phyloP scores from a whole-genome alignment of 2,797 vertebrate genomes.

The Myotis daubentonii region DNA sequence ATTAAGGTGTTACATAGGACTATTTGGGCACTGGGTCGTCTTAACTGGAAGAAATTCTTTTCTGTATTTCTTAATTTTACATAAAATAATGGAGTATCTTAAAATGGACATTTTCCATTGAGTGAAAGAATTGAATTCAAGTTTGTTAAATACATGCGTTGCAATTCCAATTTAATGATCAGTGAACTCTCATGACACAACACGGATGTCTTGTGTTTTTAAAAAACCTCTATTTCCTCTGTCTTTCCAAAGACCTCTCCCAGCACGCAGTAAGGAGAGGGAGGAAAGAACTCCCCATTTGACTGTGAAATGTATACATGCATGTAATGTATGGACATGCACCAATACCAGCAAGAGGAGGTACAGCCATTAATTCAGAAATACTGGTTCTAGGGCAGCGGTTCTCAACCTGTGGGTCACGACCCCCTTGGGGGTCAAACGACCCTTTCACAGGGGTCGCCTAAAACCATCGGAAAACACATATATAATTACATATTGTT shows the following conservation, averaged over 20 bases:
- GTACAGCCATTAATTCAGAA: neutral
- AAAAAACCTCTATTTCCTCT: neutral
- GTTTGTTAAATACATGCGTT: neutral
- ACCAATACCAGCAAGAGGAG: neutral
- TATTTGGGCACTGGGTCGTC: neutral
- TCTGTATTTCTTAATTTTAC: neutral
- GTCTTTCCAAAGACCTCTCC: neutral
- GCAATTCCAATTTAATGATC: neutral
- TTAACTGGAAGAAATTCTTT: neutral
- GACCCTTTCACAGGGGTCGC: too few relatives aligned
- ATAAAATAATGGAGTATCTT: neutral
- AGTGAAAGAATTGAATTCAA: slow-evolving; percentile 21
- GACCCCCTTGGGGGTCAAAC: too few relatives aligned
- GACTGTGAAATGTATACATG: neutral
- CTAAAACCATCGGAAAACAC: too few relatives aligned
- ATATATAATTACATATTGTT: too few relatives aligned
- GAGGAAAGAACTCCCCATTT: neutral
- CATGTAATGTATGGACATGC: neutral
- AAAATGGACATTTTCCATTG: neutral
- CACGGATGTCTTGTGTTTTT: neutral
- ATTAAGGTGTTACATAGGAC: neutral
- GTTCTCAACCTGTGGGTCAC: too few relatives aligned
- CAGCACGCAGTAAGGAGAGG: neutral
- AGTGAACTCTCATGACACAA: neutral
- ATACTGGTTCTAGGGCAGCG: neutral